phyloP scores from a whole-genome alignment of 2,888 invertebrate genomes.

The Dynastes grantii region DNA sequence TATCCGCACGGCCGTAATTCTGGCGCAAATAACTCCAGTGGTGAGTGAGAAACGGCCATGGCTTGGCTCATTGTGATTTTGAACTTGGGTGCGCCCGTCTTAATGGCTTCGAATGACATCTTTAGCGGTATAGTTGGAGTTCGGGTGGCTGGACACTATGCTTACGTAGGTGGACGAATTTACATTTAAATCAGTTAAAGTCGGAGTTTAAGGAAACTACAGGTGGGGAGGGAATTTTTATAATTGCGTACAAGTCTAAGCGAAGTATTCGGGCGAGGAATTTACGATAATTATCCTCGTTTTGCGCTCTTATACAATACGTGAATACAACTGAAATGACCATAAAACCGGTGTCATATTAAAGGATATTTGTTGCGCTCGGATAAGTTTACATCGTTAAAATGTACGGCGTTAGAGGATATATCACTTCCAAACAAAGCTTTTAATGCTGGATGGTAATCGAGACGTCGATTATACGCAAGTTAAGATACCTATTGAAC shows the following conservation, averaged over 20 bases:
- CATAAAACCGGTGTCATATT: conserved; percentile 34
- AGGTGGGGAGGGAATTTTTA: conserved; percentile 16
- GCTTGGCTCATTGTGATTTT: conserved; percentile 11
- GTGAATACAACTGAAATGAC: conserved; percentile 21
- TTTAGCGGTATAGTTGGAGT: conserved; percentile 35
- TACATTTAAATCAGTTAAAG: conserved; percentile 45
- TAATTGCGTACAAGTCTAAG: conserved; percentile 28
- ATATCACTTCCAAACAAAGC: conserved; percentile 8
- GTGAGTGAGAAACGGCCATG: conserved; percentile 31
- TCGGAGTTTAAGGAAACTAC: neutral
- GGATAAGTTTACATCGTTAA: conserved; percentile 13
- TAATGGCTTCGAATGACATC: conserved; percentile 45
- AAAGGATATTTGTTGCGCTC: conserved; percentile 23
- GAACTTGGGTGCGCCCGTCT: conserved; percentile 42
- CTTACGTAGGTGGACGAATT: conserved; percentile 38
- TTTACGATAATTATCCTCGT: conserved; percentile 33
- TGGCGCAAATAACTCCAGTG: conserved; percentile 17
- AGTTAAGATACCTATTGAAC: neutral
- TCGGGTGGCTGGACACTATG: conserved; percentile 15
- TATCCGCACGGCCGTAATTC: conserved; percentile 6
- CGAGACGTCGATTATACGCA: neutral
- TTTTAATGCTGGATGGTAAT: neutral
- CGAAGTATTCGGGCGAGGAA: conserved; percentile 16
- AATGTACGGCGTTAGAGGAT: conserved; percentile 1
- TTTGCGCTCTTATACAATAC: conserved; percentile 31